Base-by-base conservation (phyloP, 2,888 invertebrate species). In the Microctonus aethiopoides region DNA sequence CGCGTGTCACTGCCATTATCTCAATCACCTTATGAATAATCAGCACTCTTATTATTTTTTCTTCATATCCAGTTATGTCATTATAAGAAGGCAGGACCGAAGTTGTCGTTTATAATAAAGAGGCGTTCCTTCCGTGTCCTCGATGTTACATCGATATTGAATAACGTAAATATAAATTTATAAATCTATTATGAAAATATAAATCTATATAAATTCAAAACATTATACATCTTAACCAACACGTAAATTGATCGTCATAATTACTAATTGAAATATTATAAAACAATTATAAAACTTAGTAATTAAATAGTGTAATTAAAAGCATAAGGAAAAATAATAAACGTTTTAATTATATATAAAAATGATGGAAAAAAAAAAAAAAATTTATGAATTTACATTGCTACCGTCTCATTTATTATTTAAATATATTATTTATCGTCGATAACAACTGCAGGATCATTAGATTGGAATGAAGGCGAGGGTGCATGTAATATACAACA, bases 1-100 rank as follows among this genome's bases (percentile, higher is more conserved):
- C 54, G 34, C 63, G 46, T 64, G 67, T 46, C 63, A 64, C 60
- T 67, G 51, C 69, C 67, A 71, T 73, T 73, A 73, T 66, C 68
- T 69, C 41, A 46, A 73, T 54, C 56, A 71, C 36, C 41, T 68
- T 62, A 62, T 68, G 61, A 68, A 62, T 68, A 68, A 67, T 34
- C 67, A 67, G 59, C 52, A 26, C 36, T 61, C 46, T 57, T 36
- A 62, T 68, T 61, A 34, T 61, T 29, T 29, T 60, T 61, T 61
- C 39, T 32, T 32, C 34, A 16, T 34, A 41, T 67, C 36, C 52
- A 51, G 68, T 68, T 68, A 62, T 54, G 39, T 61, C 68, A 68
- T 29, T 56, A 29, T 39, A 54, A 59, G 13, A 41, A 68, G 54
- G 46, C 60, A 67, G 60, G 60, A 67, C 60, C 34, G 36, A 57